phyloP scores from a whole-genome alignment of 1,140 invertebrate species.

The Psilanteris sp. region DNA sequence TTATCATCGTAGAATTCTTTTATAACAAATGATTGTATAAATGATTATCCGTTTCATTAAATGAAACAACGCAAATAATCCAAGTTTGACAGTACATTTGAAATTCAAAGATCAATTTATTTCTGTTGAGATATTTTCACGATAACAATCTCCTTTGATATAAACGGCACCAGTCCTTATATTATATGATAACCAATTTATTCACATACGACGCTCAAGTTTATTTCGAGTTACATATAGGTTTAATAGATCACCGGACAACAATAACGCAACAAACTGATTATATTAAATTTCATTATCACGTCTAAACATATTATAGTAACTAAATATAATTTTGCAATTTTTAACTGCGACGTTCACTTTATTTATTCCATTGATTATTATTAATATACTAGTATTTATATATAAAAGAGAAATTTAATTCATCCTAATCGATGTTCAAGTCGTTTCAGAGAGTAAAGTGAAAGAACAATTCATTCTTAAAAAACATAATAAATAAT shows the following conservation, averaged over 20 bases:
- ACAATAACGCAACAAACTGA: constrained; percentile 37
- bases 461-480: no score
- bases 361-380: no score
- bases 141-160: constrained; percentile 11
- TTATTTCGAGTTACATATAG: constrained; percentile 22
- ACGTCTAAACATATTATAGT: constrained; percentile 7
- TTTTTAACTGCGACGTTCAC: no score
- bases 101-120: neutral
- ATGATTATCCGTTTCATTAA: no score
- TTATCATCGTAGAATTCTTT: no score
- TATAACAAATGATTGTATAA: no score
- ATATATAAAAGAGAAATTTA: no score
- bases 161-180: neutral
- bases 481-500: no score
- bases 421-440: no score
- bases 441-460: no score
- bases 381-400: no score
- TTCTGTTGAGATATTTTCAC: neutral
- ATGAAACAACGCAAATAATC: neutral
- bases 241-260: constrained; percentile 28
- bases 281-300: constrained; percentile 13
- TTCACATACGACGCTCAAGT: constrained; percentile 33
- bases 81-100: neutral
- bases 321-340: neutral
- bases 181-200: constrained; percentile 46